Evolutionary conservation across 2,797 vertebrate species (phyloP), one percentile per base, ranked within the genome.

Genomic region (Enteromius afrohamiltoni): DNA sequence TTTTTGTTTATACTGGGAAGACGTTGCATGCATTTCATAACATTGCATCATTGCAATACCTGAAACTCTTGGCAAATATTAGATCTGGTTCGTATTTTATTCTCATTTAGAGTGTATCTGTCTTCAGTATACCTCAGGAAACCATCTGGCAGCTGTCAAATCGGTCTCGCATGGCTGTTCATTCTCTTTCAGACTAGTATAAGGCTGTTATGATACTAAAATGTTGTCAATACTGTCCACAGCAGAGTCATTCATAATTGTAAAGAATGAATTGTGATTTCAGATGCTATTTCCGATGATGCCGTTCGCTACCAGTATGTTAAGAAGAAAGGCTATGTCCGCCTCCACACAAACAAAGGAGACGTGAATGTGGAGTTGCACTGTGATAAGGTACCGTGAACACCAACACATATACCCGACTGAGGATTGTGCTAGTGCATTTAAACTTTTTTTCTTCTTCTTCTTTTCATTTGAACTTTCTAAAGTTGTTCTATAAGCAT

Each of bases 251-350:
- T 82, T 80, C 37, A 60, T 73, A 21, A 62, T n/a, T 60, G 40
- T 34, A 62, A 47, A 53, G 19, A 55, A n/a, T 83, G 49, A 77
- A 68, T 26, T 53, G 40, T 62, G n/a, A 45, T 83, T 84, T 47
- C 23, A 99, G 98, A 98, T 17, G 96, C 96, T 84, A 96, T 99
- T 3, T 95, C 97, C 0, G 98, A 99, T 0, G 97, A 99, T 37
- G 86, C 94, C 0, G 96, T 99, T 74, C 96, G 98, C 10, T 99
- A 98, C 92, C 91, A 91, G 31, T 99, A 97, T 0, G 97, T 99
- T 89, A 98, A 98, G 94, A 99, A 99, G 89, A 99, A 99, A 83
- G 97, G 97, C 68, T 99, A 99, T 0, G 94, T 98, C 69, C 95
- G 97, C 75, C 92, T 99, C 6, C 96, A 97, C 90, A 99, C 98